Base-by-base conservation (phyloP, 2,113 vertebrate genomes). In the Fulmarus glacialis region DNA sequence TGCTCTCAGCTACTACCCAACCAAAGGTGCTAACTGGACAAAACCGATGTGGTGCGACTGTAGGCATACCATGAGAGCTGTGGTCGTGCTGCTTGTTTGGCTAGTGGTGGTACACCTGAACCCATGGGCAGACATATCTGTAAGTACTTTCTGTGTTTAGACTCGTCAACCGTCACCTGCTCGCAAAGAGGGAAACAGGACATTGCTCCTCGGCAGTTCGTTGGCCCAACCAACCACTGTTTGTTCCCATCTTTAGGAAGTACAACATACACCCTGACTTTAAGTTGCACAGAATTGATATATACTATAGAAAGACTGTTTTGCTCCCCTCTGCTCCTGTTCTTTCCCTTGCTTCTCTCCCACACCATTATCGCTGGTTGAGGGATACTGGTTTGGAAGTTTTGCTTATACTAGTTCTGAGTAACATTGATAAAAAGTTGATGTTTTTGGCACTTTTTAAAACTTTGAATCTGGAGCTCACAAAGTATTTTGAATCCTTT, bases 181-280 rank as follows among this genome's bases (percentile, higher is more conserved):
- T 59, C 0, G 0, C n/a, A 23, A 32, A 68, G 21, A 7, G 36
- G 18, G 1, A 6, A 64, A 18, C 12, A 50, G 38, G 22, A 70
- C 48, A 24, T 18, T 18, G 26, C 30, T 80, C 43, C 15, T 52
- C 1, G 2, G 34, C 0, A 0, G 42, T 30, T 52, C 1, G 0
- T 1, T 64, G 63, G 42, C 38, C 58, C 43, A 50, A 9, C 15
- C 0, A 2, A 27, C 8, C 4, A 36, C 42, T 6, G 4, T 0
- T 0, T 17, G 23, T 8, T 94, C 26, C 13, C 18, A 80, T 36
- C 21, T 36, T 83, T 34, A 45, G 40, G 71, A 75, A 89, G 34
- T 22, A n/a, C 34, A 84, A 16, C 22, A 11, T 1, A 0, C 12
- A 30, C 4, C 13, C 19, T 23, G 52, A 18, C 1, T 1, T 11